Base-by-base conservation (phyloP, 2,888 invertebrate species). In the Nephrocerus scutellatus region DNA sequence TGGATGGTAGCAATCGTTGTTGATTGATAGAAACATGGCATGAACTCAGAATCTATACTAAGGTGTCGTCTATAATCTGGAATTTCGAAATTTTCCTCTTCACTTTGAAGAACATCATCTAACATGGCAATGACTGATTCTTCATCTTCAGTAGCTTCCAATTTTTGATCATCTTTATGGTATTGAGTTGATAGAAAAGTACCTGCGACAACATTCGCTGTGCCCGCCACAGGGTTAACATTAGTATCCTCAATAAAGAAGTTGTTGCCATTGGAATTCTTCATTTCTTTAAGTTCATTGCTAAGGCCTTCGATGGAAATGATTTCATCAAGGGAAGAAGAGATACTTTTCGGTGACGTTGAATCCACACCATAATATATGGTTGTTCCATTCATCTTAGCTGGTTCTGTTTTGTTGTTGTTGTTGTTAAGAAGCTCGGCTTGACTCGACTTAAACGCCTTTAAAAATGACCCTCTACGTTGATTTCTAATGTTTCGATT, bases 1-100 rank as follows among this genome's bases (percentile, higher is more conserved):
- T 63, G 63, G 4, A 63, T 54, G n/a, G 58, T 61, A 12, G 59
- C 63, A 34, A 60, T 50, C n/a, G 59, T 62, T 6, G 63, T 61
- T 9, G 59, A 55, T 36, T 63, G 58, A 18, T 59, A 59, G 4
- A 63, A 56, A 36, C 60, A 56, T 15, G 64, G 63, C 40, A 56
- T 41, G 51, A 62, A 47, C 44, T 62, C 63, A 0, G 65, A 64
- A 16, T 60, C 61, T n/a, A 60, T 43, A 32, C 62, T 61, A 5
- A 43, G 28, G 38, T 51, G 49, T 4, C 53, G 48, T 34, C 37
- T 39, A 32, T 52, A 59, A 22, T 52, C 47, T 0, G 53, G 45
- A 14, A 47, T 48, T 5, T 48, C 48, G n/a, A 39, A 33, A 14
- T 23, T 30, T 2, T 43, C 42, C 5, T 64, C 64, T 40, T 61